Conservation (phyloP, 1,140 invertebrate genomes). For the Dolichoris vasculosae region DNA sequence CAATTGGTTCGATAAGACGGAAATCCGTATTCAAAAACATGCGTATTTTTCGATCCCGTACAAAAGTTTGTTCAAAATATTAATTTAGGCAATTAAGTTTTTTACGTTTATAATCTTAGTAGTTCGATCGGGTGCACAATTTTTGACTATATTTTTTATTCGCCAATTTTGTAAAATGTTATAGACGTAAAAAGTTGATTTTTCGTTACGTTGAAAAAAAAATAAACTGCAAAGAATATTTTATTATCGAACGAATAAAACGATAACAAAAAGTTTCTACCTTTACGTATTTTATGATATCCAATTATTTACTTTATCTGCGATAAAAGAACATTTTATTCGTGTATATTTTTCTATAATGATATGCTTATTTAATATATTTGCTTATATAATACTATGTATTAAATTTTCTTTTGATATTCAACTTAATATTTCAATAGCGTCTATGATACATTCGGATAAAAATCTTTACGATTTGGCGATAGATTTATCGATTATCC, state of each 20-base stretch:
- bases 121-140: no score
- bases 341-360: neutral
- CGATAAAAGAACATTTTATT: neutral
- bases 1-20: neutral
- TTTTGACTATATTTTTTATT: neutral
- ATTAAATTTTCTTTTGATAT: neutral
- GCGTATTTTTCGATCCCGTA: no score
- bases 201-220: neutral
- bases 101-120: no score
- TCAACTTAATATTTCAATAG: neutral
- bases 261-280: neutral
- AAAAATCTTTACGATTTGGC: no score
- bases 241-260: neutral
- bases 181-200: neutral
- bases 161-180: neutral
- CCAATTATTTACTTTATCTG: slow-evolving; percentile 8
- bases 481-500: neutral
- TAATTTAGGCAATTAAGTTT: no score
- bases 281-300: neutral
- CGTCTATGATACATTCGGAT: neutral
- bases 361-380: no score
- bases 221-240: neutral
- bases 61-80: no score
- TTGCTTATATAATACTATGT: no score
- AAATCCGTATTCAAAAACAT: no score